Conservation (phyloP, 2,797 vertebrate species). For the Tokudaia tokunoshimensis region DNA sequence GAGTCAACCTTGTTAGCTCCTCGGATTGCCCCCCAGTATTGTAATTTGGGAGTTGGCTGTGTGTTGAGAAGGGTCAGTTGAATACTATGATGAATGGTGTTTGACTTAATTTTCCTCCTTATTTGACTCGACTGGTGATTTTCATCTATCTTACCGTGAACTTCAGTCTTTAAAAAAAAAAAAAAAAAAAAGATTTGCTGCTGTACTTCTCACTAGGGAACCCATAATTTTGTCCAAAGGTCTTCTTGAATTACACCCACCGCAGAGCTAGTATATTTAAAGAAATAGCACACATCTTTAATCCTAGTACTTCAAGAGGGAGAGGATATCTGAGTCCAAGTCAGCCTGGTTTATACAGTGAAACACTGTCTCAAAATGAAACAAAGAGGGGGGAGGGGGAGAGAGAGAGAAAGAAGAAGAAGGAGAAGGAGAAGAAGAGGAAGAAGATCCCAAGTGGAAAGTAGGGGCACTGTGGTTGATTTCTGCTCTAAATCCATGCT, state of each 20-base stretch:
- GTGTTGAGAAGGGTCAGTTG: not conserved
- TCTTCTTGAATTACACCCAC: not conserved
- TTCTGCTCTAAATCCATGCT: conserved; percentile 40
- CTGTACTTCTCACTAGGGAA: not conserved
- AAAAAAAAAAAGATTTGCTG: conserved; percentile 16
- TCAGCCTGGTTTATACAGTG: not conserved
- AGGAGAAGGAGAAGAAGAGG: not conserved
- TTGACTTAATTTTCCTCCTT: not conserved
- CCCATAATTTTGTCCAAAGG: not conserved
- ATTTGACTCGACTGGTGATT: not conserved
- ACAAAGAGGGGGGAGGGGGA: not conserved
- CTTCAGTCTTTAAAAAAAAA: not conserved
- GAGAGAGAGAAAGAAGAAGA: not conserved
- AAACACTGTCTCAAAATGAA: not conserved
- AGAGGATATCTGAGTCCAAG: not conserved
- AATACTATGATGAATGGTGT: not conserved
- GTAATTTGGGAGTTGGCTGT: not conserved
- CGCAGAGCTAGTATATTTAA: not conserved
- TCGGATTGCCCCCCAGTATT: not conserved
- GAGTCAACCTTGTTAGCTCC: not conserved
- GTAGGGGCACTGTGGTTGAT: not conserved
- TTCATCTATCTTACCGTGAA: conserved; percentile 13
- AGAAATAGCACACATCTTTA: not conserved
- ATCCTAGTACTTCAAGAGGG: not conserved
- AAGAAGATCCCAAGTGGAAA: not conserved